Conservation (phyloP, 2,113 vertebrate species). For the Romanogobio albipinnatus region DNA sequence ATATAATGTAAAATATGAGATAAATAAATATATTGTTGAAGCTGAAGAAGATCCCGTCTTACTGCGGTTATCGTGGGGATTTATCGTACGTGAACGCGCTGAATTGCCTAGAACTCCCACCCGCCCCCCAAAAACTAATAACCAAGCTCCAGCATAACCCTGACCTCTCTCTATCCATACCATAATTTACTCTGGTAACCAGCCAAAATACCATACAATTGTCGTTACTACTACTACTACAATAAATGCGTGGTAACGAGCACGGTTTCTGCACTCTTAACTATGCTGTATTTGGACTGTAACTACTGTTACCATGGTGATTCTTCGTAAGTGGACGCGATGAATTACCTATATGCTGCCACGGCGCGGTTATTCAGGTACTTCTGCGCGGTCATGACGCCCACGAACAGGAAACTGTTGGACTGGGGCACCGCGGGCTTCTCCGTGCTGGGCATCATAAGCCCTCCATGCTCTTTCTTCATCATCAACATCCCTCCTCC, state of each 20-base stretch:
- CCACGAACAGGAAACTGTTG: conserved; percentile 87
- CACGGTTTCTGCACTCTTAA: neutral
- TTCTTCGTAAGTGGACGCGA: neutral
- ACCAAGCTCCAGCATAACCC: neutral
- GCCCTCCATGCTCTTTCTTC: conserved; percentile 69
- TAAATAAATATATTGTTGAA: neutral
- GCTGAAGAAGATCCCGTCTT: neutral
- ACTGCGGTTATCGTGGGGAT: neutral
- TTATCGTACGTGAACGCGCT: neutral
- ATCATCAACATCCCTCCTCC: conserved; percentile 55
- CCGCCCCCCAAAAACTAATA: neutral
- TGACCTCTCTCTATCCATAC: neutral
- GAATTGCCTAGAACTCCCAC: neutral
- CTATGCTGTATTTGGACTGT: neutral
- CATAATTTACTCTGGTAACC: neutral
- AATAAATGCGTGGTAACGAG: neutral
- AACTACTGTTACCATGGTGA: neutral
- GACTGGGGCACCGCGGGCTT: conserved; percentile 62
- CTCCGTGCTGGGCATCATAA: conserved; percentile 61
- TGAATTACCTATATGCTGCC: conserved; percentile 85
- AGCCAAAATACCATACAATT: neutral
- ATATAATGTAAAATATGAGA: too few relatives aligned
- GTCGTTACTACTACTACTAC: neutral
- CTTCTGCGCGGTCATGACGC: conserved; percentile 97
- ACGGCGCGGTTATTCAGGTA: conserved; percentile 92